Evolutionary conservation across 2,113 vertebrate genomes (phyloP).

Genomic region (Oenanthe melanoleuca): DNA sequence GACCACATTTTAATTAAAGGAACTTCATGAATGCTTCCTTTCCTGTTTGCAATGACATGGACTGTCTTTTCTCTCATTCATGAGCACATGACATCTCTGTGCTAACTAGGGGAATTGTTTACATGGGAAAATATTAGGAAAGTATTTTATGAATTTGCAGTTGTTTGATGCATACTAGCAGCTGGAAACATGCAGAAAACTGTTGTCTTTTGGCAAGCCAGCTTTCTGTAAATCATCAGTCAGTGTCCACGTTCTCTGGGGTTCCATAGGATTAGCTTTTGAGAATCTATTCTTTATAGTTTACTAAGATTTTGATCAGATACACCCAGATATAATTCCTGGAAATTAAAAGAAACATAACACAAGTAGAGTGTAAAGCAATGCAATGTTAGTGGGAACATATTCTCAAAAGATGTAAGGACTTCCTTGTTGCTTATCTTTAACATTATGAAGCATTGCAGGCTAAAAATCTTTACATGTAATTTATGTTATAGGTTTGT

Average conservation of each 20-base stretch:
- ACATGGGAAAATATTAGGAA: background rate
- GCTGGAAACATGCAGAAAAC: background rate
- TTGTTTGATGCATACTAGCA: background rate
- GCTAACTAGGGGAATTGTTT: background rate
- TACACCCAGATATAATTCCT: background rate
- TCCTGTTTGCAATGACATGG: background rate
- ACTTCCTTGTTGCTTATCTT: background rate
- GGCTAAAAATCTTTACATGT: background rate
- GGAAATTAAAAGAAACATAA: background rate
- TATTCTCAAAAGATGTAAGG: background rate
- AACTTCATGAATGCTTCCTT: background rate
- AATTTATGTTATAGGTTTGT: background rate
- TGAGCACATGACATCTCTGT: background rate
- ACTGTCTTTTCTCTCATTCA: background rate
- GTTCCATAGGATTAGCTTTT: background rate
- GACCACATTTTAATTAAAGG: slow-evolving; percentile 4
- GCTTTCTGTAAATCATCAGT: background rate
- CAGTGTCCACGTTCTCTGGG: background rate
- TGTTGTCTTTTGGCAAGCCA: background rate
- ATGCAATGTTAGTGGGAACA: background rate
- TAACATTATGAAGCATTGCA: background rate
- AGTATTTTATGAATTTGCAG: slow-evolving; percentile 6
- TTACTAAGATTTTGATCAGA: background rate
- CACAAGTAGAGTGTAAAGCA: background rate
- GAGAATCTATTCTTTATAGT: background rate